Conservation (phyloP, 2,797 vertebrate genomes). For the Danio aesculapii region DNA sequence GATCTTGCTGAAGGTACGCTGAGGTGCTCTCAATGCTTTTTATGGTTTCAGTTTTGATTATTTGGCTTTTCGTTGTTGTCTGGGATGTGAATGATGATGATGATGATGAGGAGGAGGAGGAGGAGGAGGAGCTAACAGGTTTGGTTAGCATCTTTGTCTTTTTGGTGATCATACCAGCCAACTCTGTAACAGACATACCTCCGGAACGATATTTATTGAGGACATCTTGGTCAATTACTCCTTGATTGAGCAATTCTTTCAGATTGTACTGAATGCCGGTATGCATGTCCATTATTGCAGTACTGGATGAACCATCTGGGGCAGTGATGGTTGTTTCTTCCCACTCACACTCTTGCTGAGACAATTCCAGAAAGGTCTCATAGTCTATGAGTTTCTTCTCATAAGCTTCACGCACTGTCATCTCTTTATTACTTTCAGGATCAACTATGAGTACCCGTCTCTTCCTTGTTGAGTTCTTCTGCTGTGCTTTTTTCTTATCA, state of each 20-base stretch:
- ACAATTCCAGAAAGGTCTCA: conserved; percentile 88
- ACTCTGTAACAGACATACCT: conserved; percentile 85
- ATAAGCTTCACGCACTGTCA: conserved; percentile 93
- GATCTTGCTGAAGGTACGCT: conserved; percentile 58
- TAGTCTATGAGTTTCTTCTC: conserved; percentile 92
- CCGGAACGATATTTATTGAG: conserved; percentile 86
- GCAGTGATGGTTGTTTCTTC: conserved; percentile 92
- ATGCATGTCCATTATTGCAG: conserved; percentile 87
- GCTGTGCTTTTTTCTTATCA: conserved; percentile 83
- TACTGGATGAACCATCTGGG: conserved; percentile 85
- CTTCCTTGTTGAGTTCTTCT: conserved; percentile 89
- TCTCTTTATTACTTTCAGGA: conserved; percentile 92
- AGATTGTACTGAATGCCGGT: conserved; percentile 91
- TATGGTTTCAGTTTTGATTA: conserved; percentile 64
- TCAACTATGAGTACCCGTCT: conserved; percentile 95
- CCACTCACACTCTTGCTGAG: conserved; percentile 97
- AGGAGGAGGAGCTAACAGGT: conserved; percentile 47
- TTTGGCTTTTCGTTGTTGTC: conserved; percentile 53
- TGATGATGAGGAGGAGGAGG: conserved; percentile 16
- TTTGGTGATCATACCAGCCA: conserved; percentile 88
- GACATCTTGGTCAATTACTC: conserved; percentile 81
- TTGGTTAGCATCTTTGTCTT: conserved; percentile 68
- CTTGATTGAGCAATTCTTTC: conserved; percentile 85
- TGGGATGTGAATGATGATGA: conserved; percentile 57
- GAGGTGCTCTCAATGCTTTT: conserved; percentile 52